A percentile compares a stretch with the other conserved stretches of the same genome.
These are phyloP conservation scores for Synanthedon myopaeformis DNA, from an alignment of 2,888 invertebrate genomes.

Conservation along the genomic window DNA sequence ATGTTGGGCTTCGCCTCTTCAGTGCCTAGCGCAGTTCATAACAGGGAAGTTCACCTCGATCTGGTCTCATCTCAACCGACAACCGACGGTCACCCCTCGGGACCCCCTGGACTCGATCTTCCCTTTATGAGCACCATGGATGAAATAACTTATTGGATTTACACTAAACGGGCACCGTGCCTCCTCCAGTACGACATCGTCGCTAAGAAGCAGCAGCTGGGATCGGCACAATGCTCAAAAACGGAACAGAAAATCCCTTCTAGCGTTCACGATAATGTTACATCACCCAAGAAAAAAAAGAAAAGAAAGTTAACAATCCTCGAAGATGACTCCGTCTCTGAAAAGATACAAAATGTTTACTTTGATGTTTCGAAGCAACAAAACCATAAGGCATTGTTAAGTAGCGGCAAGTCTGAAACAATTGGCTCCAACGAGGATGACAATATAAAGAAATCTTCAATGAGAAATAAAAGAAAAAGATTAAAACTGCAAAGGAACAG, in stretches of 20 bases:
- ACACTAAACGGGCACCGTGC: constrained; percentile 58
- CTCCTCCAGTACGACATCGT: constrained; percentile 49
- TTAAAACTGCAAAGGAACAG: constrained; percentile 28
- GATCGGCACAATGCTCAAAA: constrained; percentile 35
- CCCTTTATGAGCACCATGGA: constrained; percentile 63
- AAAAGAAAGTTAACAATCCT: constrained; percentile 43
- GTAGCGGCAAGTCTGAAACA: constrained; percentile 34
- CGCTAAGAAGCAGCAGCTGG: constrained; percentile 29
- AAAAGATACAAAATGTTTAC: constrained; percentile 40
- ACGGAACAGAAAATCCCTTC: constrained; percentile 26
- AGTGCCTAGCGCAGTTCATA: constrained; percentile 1
- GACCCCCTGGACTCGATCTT: constrained; percentile 10
- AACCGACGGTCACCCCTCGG: not conserved
- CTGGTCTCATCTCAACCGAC: not conserved
- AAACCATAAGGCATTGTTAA: constrained; percentile 19
- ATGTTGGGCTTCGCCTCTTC: constrained; percentile 24
- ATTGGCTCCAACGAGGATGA: constrained; percentile 45
- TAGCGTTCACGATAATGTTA: constrained; percentile 21
- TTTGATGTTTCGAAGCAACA: constrained; percentile 38
- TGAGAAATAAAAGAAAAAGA: constrained; percentile 33
- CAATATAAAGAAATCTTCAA: constrained; percentile 42
- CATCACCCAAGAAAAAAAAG: constrained; percentile 40
- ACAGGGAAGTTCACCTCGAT: not conserved
- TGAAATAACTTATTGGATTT: constrained; percentile 60
- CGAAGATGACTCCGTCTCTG: constrained; percentile 40